Percentiles rank a stretch among this genome's conserved stretches.
phyloP scores from a whole-genome alignment of 2,797 vertebrate genomes.

The Picus viridis region DNA sequence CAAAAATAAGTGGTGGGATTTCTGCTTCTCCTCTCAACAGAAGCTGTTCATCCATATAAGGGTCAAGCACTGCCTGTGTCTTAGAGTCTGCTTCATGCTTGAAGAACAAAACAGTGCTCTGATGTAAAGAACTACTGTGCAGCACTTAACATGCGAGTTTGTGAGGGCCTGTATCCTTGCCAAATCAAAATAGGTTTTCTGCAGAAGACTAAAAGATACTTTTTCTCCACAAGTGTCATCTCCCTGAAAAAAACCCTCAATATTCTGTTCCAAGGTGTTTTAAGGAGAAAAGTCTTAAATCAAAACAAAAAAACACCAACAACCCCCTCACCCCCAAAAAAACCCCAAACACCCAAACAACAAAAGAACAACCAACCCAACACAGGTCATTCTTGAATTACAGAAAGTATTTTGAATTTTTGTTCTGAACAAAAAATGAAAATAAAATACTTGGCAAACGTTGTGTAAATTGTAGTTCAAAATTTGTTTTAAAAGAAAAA shows the following conservation, averaged over 20 bases:
- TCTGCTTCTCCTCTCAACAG: neutral
- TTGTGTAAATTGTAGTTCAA: neutral
- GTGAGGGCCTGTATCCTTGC: neutral
- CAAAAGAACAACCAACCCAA: too few relatives aligned
- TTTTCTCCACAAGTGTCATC: neutral
- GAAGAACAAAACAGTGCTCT: neutral
- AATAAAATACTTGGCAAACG: neutral
- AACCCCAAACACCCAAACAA: neutral
- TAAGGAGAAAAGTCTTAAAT: neutral
- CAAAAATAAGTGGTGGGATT: neutral
- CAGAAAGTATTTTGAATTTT: neutral
- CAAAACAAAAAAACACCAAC: neutral
- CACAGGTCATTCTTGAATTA: neutral
- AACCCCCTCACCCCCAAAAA: neutral
- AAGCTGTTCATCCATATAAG: neutral
- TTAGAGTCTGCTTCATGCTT: neutral
- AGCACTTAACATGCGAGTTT: neutral
- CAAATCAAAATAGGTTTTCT: neutral
- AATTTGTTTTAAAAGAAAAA: neutral
- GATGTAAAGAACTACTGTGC: neutral
- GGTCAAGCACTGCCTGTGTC: neutral
- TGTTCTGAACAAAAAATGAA: neutral
- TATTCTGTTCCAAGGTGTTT: neutral
- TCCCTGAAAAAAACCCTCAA: neutral
- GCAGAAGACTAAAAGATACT: neutral